phyloP scores from a whole-genome alignment of 2,113 vertebrate species.

The Chinchilla lanigera region DNA sequence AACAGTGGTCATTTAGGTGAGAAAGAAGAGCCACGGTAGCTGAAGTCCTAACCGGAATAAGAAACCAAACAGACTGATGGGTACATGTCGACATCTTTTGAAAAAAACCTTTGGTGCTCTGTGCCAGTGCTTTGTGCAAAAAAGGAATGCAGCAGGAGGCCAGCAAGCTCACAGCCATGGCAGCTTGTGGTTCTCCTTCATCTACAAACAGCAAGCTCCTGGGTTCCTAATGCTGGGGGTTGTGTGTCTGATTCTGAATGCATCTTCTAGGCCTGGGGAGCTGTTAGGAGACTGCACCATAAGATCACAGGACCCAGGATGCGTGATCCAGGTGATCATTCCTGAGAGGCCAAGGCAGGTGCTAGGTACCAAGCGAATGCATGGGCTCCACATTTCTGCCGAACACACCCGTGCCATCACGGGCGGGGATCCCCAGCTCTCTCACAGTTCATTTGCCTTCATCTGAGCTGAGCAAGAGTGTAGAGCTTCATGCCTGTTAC shows the following conservation, averaged over 20 bases:
- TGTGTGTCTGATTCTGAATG: background rate
- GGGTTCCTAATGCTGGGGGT: background rate
- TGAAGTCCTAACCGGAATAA: background rate
- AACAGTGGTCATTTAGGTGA: background rate
- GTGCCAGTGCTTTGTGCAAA: background rate
- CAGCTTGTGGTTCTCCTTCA: background rate
- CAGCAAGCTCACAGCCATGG: background rate
- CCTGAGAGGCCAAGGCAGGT: background rate
- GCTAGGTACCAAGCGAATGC: background rate
- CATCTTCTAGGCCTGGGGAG: background rate
- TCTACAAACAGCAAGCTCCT: background rate
- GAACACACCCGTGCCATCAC: fast-evolving
- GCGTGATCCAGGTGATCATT: background rate
- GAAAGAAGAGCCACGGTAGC: background rate
- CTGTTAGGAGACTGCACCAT: background rate
- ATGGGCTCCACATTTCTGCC: background rate
- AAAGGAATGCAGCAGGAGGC: background rate
- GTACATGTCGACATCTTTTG: background rate
- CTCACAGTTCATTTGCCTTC: background rate
- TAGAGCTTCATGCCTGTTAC: background rate
- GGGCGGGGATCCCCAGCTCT: background rate
- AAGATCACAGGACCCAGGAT: background rate
- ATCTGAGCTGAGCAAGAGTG: background rate
- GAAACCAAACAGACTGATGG: background rate
- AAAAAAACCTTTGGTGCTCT: background rate